A percentile compares a stretch with the other conserved stretches of the same genome.
Evolutionary conservation across 2,113 vertebrate species (phyloP).

Genomic region (Ochotona princeps): DNA sequence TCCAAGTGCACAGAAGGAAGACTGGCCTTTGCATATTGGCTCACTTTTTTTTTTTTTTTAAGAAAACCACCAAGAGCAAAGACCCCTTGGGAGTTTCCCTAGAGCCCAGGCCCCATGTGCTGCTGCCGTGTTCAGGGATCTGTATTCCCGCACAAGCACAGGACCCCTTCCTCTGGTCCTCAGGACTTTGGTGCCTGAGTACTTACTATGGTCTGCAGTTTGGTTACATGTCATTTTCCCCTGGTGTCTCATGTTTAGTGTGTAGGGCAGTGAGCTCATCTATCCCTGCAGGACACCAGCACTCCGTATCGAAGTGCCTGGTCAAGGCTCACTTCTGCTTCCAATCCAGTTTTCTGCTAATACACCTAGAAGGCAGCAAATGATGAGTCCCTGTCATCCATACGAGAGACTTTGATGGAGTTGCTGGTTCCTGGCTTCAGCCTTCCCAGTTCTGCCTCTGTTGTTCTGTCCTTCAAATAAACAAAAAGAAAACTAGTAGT

Average conservation of each 20-base stretch:
- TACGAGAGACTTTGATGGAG: no score
- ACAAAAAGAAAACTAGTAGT: no score
- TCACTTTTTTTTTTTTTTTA: not conserved
- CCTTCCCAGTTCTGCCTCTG: no score
- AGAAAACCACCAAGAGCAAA: conserved; percentile 14
- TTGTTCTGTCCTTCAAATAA: no score
- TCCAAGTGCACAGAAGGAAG: not conserved
- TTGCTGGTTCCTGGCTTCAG: no score
- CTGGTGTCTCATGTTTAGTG: not conserved
- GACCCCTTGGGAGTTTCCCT: not conserved
- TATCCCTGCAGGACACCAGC: no score
- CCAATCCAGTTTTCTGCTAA: no score
- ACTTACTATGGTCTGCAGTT: not conserved
- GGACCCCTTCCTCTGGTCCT: not conserved
- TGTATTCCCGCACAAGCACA: not conserved
- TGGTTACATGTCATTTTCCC: not conserved
- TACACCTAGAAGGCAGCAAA: no score
- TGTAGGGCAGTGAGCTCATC: no score
- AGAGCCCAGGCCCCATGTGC: not conserved
- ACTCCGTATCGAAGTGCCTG: no score
- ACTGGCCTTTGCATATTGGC: not conserved
- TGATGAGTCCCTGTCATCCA: no score
- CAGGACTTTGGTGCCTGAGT: not conserved
- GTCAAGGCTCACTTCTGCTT: no score
- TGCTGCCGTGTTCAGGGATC: not conserved